phyloP scores from a whole-genome alignment of 2,888 invertebrate genomes.

The Trissoscelio sp. region DNA sequence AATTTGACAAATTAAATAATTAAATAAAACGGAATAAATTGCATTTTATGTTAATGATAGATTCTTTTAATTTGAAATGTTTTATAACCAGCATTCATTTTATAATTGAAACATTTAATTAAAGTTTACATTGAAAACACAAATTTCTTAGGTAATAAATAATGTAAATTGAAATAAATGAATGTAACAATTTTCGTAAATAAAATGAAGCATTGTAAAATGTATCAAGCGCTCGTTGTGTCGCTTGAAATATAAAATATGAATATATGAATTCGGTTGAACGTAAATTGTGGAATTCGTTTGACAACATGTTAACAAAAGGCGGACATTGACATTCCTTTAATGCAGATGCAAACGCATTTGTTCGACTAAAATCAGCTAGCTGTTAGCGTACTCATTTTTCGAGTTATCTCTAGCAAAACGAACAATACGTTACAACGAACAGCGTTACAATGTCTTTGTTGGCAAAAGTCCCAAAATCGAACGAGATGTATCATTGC shows the following conservation, averaged over 20 bases:
- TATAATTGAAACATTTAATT: too few species aligned
- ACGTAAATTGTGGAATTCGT: background rate
- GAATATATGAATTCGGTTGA: background rate
- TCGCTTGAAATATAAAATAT: too few species aligned
- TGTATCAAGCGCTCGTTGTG: too few species aligned
- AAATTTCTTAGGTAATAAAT: too few species aligned
- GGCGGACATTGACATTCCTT: conserved; percentile 22
- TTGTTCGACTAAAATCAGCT: conserved; percentile 41
- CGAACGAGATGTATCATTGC: conserved; percentile 67
- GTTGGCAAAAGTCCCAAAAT: conserved; percentile 68
- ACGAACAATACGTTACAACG: conserved; percentile 55
- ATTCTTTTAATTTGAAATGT: too few species aligned
- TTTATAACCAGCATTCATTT: too few species aligned
- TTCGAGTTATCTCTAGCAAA: conserved; percentile 55
- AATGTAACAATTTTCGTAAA: too few species aligned
- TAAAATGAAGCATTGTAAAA: too few species aligned
- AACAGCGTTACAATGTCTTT: conserved; percentile 50
- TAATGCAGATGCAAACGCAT: conserved; percentile 13
- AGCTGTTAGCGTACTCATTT: conserved; percentile 44
- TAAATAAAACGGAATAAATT: too few species aligned
- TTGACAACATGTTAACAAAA: conserved; percentile 15
- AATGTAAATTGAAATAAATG: too few species aligned
- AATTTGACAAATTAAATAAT: background rate
- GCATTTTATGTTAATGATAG: too few species aligned
- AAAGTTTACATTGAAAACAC: too few species aligned